A percentile compares a stretch with the other conserved stretches of the same genome.
These are phyloP conservation scores for Colletes gigas DNA, from an alignment of 1,140 invertebrate species.

Conservation along the genomic window DNA sequence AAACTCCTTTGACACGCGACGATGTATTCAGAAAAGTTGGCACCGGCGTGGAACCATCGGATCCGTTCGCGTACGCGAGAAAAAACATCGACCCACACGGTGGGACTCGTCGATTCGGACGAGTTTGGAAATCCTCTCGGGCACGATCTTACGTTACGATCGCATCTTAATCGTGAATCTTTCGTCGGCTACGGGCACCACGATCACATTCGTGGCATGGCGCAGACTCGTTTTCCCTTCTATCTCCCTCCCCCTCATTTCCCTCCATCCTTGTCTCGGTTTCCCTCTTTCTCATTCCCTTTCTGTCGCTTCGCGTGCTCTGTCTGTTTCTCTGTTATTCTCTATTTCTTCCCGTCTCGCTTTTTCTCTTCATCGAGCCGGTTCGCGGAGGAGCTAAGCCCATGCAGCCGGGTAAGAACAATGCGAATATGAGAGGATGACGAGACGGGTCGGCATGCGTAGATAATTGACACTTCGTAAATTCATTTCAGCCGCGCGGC, in stretches of 20 bases:
- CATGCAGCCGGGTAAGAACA: slow-evolving; percentile 70
- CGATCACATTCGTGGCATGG: slow-evolving; percentile 73
- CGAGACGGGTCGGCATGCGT: slow-evolving; percentile 58
- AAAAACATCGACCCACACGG: slow-evolving; percentile 20
- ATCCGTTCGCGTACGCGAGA: neutral
- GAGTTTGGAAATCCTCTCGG: slow-evolving; percentile 57
- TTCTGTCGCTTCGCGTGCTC: slow-evolving; percentile 26
- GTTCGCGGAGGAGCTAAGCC: slow-evolving; percentile 65
- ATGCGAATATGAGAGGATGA: slow-evolving; percentile 68
- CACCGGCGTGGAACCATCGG: slow-evolving; percentile 10
- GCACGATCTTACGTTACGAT: slow-evolving; percentile 57
- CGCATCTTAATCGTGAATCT: slow-evolving; percentile 69
- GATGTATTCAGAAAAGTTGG: slow-evolving; percentile 17
- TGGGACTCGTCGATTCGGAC: slow-evolving; percentile 54
- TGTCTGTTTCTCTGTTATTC: slow-evolving; percentile 31
- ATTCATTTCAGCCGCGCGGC: slow-evolving; percentile 41
- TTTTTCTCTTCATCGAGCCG: slow-evolving; percentile 62
- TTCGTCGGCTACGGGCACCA: slow-evolving; percentile 59
- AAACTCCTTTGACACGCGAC: slow-evolving; percentile 1
- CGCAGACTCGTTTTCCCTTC: slow-evolving; percentile 76
- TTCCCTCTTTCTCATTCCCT: slow-evolving; percentile 26
- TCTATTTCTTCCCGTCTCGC: slow-evolving; percentile 40
- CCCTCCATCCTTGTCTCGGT: slow-evolving; percentile 35
- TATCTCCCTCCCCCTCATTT: slow-evolving; percentile 62
- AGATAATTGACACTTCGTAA: slow-evolving; percentile 59